Evolutionary conservation across 2,888 invertebrate species (phyloP).

Genomic region (Oscheius onirici): DNA sequence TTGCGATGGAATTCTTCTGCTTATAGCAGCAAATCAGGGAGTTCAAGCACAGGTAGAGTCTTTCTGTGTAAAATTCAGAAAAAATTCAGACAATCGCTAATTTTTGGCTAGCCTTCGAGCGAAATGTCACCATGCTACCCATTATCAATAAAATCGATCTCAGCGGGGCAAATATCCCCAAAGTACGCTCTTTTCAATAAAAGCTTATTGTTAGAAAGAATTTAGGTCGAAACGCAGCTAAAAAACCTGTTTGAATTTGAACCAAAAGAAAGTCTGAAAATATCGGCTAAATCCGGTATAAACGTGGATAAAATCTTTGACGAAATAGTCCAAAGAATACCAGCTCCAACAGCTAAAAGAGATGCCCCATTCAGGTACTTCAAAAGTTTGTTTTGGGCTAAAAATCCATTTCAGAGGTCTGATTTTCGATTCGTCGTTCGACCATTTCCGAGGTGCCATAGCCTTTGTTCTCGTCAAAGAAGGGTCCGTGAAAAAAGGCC

Average conservation of each 20-base stretch:
- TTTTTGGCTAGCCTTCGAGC: slow-evolving; percentile 87
- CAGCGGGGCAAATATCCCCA: slow-evolving; percentile 86
- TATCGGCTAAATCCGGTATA: slow-evolving; percentile 90
- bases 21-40: slow-evolving; percentile 89
- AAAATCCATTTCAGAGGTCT: slow-evolving; percentile 76
- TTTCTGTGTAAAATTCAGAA: too few species aligned
- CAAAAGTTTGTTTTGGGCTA: background rate
- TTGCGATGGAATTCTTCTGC: slow-evolving; percentile 91
- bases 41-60: slow-evolving; percentile 69
- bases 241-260: slow-evolving; percentile 85
- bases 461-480: slow-evolving; percentile 83
- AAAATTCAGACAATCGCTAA: slow-evolving; percentile 92
- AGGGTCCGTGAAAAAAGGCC: slow-evolving; percentile 80
- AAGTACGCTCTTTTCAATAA: slow-evolving; percentile 40
- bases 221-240: slow-evolving; percentile 81
- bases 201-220: background rate
- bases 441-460: slow-evolving; percentile 85
- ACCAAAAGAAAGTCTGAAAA: slow-evolving; percentile 80
- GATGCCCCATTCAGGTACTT: slow-evolving; percentile 76
- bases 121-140: slow-evolving; percentile 85
- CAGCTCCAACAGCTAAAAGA: slow-evolving; percentile 70
- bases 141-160: slow-evolving; percentile 96
- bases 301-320: slow-evolving; percentile 82
- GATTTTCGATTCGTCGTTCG: slow-evolving; percentile 93
- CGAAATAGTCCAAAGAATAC: slow-evolving; percentile 48